Conservation (phyloP, 2,888 invertebrate species). For the Rutpela maculata region DNA sequence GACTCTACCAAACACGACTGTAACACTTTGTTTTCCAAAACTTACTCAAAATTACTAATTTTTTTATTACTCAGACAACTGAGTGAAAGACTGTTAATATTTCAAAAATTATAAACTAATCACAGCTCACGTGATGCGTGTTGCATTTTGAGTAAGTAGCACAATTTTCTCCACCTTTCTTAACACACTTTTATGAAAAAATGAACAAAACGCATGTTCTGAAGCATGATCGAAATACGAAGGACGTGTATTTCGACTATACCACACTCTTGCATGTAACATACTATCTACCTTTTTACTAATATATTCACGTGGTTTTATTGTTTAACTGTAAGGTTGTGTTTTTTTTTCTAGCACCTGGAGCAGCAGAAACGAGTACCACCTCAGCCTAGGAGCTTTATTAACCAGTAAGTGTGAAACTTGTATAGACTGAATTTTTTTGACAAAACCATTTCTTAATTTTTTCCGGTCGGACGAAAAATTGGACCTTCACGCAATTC, state of each 20-base stretch:
- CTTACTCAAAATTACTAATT: slow-evolving; percentile 42
- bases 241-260: slow-evolving; percentile 15
- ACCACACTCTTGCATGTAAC: slow-evolving; percentile 40
- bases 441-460: no score
- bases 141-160: slow-evolving; percentile 41
- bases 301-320: slow-evolving; percentile 12
- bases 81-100: background rate
- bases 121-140: background rate
- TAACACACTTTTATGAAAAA: slow-evolving; percentile 33
- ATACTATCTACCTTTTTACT: slow-evolving; percentile 24
- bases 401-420: slow-evolving; percentile 82
- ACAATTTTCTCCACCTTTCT: slow-evolving; percentile 13
- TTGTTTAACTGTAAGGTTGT: background rate
- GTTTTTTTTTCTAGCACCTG: slow-evolving; percentile 78
- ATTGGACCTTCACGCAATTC: no score
- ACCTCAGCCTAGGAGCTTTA: slow-evolving; percentile 82
- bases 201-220: slow-evolving; percentile 43
- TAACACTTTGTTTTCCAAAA: slow-evolving; percentile 24
- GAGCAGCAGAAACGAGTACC: slow-evolving; percentile 83
- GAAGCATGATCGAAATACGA: slow-evolving; percentile 38
- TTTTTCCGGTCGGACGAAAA: no score
- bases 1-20: slow-evolving; percentile 9
- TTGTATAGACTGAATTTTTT: background rate
- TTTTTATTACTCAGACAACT: slow-evolving; percentile 8
- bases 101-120: background rate